phyloP scores from a whole-genome alignment of 1,140 invertebrate genomes.

The Ridgeia piscesae region DNA sequence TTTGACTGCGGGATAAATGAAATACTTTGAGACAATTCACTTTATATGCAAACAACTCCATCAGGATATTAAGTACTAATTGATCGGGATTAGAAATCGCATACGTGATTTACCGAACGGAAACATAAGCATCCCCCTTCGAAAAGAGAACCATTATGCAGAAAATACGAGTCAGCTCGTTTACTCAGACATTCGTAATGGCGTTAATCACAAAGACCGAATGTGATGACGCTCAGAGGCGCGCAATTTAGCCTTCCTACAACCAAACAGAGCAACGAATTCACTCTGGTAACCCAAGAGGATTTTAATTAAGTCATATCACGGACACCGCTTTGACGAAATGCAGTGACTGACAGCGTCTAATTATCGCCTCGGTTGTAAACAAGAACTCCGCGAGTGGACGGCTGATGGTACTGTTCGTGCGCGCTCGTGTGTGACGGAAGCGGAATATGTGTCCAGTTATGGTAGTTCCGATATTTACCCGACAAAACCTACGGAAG shows the following conservation, averaged over 20 bases:
- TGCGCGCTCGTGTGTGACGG: not conserved
- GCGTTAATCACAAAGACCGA: not conserved
- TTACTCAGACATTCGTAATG: not conserved
- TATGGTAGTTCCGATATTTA: not conserved
- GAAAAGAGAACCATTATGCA: slow-evolving; percentile 2
- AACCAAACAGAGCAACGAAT: too few relatives aligned
- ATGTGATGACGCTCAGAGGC: too few relatives aligned
- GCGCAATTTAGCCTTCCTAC: not conserved
- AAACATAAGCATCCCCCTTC: not conserved
- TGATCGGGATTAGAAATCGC: too few relatives aligned
- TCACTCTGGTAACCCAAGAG: too few relatives aligned
- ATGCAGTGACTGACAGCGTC: not conserved
- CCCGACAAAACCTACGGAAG: not conserved
- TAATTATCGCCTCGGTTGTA: not conserved
- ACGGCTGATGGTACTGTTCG: not conserved
- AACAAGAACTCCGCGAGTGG: not conserved
- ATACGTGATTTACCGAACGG: too few relatives aligned
- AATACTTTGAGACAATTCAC: too few relatives aligned
- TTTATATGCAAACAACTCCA: too few relatives aligned
- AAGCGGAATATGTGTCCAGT: not conserved
- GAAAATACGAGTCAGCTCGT: not conserved
- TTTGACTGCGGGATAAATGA: too few relatives aligned
- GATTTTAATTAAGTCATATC: too few relatives aligned
- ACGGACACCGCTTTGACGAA: not conserved
- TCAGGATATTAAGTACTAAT: too few relatives aligned